Conservation (phyloP, 2,113 vertebrate genomes). For the Alligator sinensis region DNA sequence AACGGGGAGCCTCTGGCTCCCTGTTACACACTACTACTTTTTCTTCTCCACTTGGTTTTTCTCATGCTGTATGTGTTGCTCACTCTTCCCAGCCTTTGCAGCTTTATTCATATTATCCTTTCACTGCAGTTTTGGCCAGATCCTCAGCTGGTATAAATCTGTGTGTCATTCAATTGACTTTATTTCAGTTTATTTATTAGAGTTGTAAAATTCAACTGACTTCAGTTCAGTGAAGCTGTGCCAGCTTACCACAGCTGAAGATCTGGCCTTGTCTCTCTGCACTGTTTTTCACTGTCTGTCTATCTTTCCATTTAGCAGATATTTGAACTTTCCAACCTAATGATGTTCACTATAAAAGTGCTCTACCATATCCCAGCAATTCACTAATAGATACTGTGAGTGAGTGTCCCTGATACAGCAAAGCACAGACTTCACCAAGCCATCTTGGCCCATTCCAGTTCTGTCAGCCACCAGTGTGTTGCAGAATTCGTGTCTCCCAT, state of each 20-base stretch:
- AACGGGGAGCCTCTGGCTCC: too few species aligned
- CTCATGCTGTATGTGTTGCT: neutral
- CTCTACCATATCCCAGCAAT: neutral
- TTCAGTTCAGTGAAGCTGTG: neutral
- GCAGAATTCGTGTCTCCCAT: neutral
- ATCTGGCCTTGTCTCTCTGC: neutral
- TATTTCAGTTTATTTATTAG: neutral
- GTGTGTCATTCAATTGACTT: neutral
- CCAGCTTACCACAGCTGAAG: neutral
- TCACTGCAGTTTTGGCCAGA: neutral
- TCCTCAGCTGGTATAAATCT: neutral
- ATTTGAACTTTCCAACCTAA: neutral
- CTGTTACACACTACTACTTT: neutral
- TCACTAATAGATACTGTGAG: neutral
- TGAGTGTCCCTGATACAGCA: neutral
- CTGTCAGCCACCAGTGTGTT: neutral
- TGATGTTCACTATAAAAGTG: neutral
- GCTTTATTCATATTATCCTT: neutral
- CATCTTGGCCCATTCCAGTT: neutral
- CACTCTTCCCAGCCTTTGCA: neutral
- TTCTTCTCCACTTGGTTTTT: neutral
- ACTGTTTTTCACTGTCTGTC: neutral
- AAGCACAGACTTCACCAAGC: neutral
- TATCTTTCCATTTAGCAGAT: neutral
- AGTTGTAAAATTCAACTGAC: neutral